These are phyloP conservation scores for Eilema griseolum DNA, from an alignment of 2,888 invertebrate genomes.

Conservation along the genomic window DNA sequence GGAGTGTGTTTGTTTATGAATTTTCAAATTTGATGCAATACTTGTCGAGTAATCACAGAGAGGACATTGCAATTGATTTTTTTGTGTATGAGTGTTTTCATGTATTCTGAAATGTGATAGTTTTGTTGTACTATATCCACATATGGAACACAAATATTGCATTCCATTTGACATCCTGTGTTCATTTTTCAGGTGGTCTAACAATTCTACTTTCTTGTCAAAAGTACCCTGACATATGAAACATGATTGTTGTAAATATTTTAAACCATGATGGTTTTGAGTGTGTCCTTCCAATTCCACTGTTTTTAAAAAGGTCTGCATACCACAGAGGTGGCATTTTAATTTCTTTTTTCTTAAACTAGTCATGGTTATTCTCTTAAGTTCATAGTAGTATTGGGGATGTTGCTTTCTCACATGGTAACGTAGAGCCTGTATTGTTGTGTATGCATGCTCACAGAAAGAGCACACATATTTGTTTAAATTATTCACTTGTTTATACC, in stretches of 20 bases:
- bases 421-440: conserved; percentile 39
- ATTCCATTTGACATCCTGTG: conserved; percentile 18
- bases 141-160: conserved; percentile 26
- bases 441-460: conserved; percentile 58
- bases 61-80: conserved; percentile 24
- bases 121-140: conserved; percentile 45
- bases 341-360: conserved; percentile 24
- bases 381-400: conserved; percentile 3
- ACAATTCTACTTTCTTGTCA: conserved; percentile 10
- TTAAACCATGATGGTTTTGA: conserved; percentile 24
- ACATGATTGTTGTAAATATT: conserved; percentile 33
- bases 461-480: conserved; percentile 33
- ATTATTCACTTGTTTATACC: conserved; percentile 29
- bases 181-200: conserved; percentile 27
- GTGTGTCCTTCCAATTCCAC: conserved; percentile 26
- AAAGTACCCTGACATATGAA: conserved; percentile 32
- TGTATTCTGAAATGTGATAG: conserved; percentile 42
- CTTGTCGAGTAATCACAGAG: conserved; percentile 38
- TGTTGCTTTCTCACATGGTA: conserved; percentile 40
- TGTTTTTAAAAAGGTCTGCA: conserved; percentile 20
- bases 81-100: conserved; percentile 25
- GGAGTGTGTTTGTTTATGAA: conserved; percentile 59
- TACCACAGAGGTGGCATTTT: conserved; percentile 42
- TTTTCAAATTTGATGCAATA: conserved; percentile 55
- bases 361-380: conserved; percentile 16